phyloP scores from a whole-genome alignment of 1,140 invertebrate genomes.

The Saxidomus purpurata region DNA sequence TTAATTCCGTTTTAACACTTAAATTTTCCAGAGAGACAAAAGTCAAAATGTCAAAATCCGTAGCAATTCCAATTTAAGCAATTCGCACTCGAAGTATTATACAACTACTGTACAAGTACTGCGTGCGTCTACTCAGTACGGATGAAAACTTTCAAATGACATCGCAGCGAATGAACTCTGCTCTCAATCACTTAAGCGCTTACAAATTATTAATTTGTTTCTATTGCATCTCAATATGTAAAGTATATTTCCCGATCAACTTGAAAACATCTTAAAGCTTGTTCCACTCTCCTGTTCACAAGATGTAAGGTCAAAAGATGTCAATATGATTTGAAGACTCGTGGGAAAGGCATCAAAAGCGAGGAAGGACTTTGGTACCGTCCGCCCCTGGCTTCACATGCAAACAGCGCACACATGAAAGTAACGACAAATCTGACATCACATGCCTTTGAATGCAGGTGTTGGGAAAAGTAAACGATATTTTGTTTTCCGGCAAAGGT shows the following conservation, averaged over 20 bases:
- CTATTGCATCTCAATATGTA: slow-evolving; percentile 11
- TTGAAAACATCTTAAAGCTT: slow-evolving; percentile 25
- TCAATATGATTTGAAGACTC: not conserved
- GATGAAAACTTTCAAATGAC: not conserved
- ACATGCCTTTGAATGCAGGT: no score
- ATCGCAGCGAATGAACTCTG: not conserved
- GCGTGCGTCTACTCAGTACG: not conserved
- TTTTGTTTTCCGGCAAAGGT: no score
- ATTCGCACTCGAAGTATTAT: no score
- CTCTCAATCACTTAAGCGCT: not conserved
- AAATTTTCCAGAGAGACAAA: no score
- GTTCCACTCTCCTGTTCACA: not conserved
- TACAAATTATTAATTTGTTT: slow-evolving; percentile 12
- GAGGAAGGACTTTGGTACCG: not conserved
- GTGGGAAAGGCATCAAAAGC: slow-evolving; percentile 3
- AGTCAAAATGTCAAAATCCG: no score
- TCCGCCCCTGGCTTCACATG: not conserved
- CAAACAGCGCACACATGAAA: no score
- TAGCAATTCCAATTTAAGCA: no score
- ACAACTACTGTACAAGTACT: not conserved
- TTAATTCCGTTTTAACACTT: no score
- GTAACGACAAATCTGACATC: no score
- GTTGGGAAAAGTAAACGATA: no score
- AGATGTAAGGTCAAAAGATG: not conserved
- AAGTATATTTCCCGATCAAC: slow-evolving; percentile 19